phyloP scores from a whole-genome alignment of 2,113 vertebrate species.

The Gnathonemus echidnorhynchus region DNA sequence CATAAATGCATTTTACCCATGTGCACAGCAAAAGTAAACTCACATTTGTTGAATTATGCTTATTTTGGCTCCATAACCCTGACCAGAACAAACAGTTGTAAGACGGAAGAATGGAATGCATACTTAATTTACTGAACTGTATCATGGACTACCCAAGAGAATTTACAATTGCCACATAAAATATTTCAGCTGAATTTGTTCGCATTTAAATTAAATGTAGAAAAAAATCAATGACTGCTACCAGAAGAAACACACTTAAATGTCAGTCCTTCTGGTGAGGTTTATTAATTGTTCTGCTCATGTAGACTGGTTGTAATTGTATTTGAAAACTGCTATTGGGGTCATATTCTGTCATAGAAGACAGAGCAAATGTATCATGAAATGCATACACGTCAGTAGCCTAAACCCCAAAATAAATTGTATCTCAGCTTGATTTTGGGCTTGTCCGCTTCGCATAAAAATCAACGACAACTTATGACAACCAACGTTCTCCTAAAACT shows the following conservation, averaged over 20 bases:
- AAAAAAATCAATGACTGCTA: background rate
- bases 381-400: background rate
- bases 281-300: background rate
- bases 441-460: background rate
- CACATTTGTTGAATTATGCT: background rate
- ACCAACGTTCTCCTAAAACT: background rate
- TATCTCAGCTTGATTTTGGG: background rate
- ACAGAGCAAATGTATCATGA: background rate
- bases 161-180: background rate
- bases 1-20: background rate
- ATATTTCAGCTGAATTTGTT: background rate
- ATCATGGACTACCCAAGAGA: background rate
- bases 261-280: background rate
- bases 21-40: background rate
- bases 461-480: background rate
- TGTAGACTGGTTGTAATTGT: background rate
- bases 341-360: background rate
- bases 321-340: background rate
- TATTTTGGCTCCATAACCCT: background rate
- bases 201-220: background rate
- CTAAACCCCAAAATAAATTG: background rate
- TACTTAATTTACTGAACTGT: background rate
- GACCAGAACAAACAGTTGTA: background rate
- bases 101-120: background rate
- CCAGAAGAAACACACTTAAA: background rate